phyloP scores from a whole-genome alignment of 2,888 invertebrate species.

The Quadroppia sp. region DNA sequence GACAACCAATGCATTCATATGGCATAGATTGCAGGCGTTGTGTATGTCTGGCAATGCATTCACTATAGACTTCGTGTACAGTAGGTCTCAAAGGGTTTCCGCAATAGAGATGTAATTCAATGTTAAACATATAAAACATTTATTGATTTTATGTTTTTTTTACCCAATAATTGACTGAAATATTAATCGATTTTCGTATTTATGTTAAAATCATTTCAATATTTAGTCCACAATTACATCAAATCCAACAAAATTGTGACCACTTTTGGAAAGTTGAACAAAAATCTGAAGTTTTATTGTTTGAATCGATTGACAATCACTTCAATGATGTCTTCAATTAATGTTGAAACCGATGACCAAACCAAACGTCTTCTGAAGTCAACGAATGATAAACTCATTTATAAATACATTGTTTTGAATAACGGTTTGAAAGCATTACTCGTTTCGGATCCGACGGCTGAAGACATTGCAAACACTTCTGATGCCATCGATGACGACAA shows the following conservation, averaged over 20 bases:
- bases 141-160: too few relatives aligned
- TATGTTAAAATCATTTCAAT: background rate
- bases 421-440: conserved; percentile 41
- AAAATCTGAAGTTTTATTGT: background rate
- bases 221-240: background rate
- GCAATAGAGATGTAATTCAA: too few relatives aligned
- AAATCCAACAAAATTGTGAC: background rate
- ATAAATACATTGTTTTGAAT: conserved; percentile 37
- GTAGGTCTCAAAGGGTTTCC: too few relatives aligned
- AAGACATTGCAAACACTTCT: background rate
- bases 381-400: conserved; percentile 38
- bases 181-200: background rate
- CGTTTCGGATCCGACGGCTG: conserved; percentile 36
- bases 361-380: conserved; percentile 16
- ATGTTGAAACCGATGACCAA: background rate
- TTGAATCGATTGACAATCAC: background rate
- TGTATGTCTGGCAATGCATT: too few relatives aligned
- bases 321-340: conserved; percentile 8
- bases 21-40: too few relatives aligned
- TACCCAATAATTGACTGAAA: too few relatives aligned
- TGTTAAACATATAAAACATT: too few relatives aligned
- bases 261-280: background rate
- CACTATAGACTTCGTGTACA: too few relatives aligned
- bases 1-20: too few relatives aligned
- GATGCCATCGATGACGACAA: background rate